Conservation (phyloP, 2,888 invertebrate genomes). For the Doris montereyensis region DNA sequence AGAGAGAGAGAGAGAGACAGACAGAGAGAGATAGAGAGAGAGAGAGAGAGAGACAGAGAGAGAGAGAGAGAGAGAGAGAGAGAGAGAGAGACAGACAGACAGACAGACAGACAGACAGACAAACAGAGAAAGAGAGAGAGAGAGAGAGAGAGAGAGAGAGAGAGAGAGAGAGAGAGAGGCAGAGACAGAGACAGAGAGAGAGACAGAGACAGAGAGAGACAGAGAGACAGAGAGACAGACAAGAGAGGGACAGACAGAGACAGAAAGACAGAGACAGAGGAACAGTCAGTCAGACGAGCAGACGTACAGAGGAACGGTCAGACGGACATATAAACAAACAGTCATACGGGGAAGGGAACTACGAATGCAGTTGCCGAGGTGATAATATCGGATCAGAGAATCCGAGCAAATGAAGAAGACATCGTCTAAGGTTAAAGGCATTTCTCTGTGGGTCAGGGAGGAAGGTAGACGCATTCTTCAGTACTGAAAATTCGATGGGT, state of each 20-base stretch:
- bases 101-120: not conserved
- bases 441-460: too few relatives aligned
- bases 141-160: not conserved
- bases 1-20: not conserved
- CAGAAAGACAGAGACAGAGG: too few relatives aligned
- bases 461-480: too few relatives aligned
- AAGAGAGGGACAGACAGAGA: too few relatives aligned
- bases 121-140: not conserved
- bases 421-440: not conserved
- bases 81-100: not conserved
- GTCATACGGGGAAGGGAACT: not conserved
- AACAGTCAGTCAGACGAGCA: not conserved
- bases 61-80: not conserved
- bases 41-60: not conserved
- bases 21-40: too few relatives aligned
- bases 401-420: too few relatives aligned
- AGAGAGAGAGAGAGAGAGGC: not conserved
- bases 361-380: not conserved
- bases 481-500: not conserved
- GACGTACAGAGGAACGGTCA: not conserved
- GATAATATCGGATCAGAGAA: not conserved
- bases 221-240: not conserved
- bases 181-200: not conserved
- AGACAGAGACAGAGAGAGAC: conserved; percentile 1
- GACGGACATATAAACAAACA: conserved; percentile 4